Evolutionary conservation across 2,888 invertebrate species (phyloP), one percentile per base, ranked within the genome.

Genomic region (Deilephila elpenor): DNA sequence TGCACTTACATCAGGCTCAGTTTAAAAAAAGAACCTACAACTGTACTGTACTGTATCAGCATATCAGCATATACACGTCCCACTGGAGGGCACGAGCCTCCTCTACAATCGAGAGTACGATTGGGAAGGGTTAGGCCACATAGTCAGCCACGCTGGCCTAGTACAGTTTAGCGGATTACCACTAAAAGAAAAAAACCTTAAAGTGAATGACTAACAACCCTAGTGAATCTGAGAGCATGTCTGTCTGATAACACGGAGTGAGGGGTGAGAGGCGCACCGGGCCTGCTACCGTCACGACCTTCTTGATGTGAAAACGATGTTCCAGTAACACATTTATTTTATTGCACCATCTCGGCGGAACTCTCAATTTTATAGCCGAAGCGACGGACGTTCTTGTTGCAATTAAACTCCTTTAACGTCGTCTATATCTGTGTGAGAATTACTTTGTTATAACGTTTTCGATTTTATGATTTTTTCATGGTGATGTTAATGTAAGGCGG

Each of bases 321-420:
- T 86, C 81, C 79, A 78, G 76, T 82, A 82, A 83, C 81, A 85
- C 84, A 84, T 87, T 85, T 82, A 83, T 86, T 88, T 86, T 86
- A 88, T 84, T 83, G 82, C 83, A 71, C 77, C 77, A 81, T 83
- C 80, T 84, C 11, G 44, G 44, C 77, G 74, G 80, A 82, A 80
- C 74, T 80, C 76, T 73, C 73, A 79, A 75, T 82, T 83, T 81
- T 78, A 79, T 79, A 67, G 76, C 73, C 73, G 73, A 71, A 75
- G 71, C 71, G 64, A 56, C 70, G 64, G 64, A n/a, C 70, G 60
- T 67, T 71, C 59, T 71, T 75, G 74, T 74, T 75, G 71, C 75
- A 83, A 82, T 81, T 78, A 83, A 75, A 77, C 59, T 60, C 62
- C 75, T 76, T 81, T 81, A 75, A 77, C 62, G 73, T 70, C 72